These are phyloP conservation scores for Orthonevra nobilis DNA, from an alignment of 2,888 invertebrate genomes.

Conservation along the genomic window DNA sequence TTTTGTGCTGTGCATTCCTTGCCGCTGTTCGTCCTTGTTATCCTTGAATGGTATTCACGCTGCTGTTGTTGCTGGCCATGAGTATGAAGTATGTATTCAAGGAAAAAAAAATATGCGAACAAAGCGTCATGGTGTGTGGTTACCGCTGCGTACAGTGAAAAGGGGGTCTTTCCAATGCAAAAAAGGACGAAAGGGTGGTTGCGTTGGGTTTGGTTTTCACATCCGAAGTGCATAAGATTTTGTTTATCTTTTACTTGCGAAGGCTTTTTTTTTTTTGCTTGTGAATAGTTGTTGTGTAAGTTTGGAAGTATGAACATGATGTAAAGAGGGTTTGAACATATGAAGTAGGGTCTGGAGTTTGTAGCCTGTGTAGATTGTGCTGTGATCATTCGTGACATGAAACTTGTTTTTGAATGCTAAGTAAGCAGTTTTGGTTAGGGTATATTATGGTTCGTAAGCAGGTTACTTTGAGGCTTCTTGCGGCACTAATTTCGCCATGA, in stretches of 20 bases:
- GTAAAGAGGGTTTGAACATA: constrained; percentile 40
- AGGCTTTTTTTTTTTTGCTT: constrained; percentile 6
- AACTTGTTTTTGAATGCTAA: constrained; percentile 4
- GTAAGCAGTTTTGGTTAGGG: too few species aligned
- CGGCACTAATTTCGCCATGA: too few species aligned
- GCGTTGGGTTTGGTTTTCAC: constrained; percentile 32
- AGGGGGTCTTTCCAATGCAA: background rate
- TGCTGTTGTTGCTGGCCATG: constrained; percentile 21
- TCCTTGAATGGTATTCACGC: constrained; percentile 47
- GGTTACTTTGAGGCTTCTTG: too few species aligned
- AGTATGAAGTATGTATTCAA: constrained; percentile 40
- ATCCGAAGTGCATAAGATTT: constrained; percentile 52
- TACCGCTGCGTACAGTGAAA: constrained; percentile 33
- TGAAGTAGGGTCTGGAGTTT: constrained; percentile 4
- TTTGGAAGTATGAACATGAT: constrained; percentile 27
- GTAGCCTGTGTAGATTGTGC: too few species aligned
- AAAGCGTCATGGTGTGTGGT: constrained; percentile 49
- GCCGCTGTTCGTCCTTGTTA: constrained; percentile 53
- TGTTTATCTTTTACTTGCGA: constrained; percentile 47
- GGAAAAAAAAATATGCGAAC: constrained; percentile 60
- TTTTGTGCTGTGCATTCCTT: constrained; percentile 38
- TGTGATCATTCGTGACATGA: constrained; percentile 11
- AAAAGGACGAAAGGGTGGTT: constrained; percentile 27
- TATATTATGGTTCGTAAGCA: too few species aligned
- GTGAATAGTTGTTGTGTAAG: background rate